phyloP scores from a whole-genome alignment of 1,140 invertebrate genomes.

The Calephelis virginiensis region DNA sequence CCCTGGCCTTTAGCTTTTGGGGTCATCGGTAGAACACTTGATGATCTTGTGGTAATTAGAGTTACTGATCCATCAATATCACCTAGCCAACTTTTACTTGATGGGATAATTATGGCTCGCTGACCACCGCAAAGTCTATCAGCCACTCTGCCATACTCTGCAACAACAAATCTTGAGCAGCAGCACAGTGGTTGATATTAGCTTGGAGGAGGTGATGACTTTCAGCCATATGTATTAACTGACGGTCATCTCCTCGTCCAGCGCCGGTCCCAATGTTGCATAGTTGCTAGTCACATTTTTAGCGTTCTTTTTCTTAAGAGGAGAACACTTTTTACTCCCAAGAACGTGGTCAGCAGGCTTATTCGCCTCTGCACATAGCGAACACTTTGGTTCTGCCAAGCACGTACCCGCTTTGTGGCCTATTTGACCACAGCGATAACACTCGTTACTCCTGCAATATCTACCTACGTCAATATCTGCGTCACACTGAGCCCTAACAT shows the following conservation, averaged over 20 bases:
- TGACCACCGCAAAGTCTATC: slow-evolving; percentile 71
- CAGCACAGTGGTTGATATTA: slow-evolving; percentile 24
- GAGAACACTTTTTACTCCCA: background rate
- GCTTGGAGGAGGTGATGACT: slow-evolving; percentile 9
- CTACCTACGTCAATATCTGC: background rate
- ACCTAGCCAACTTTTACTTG: background rate
- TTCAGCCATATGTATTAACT: background rate
- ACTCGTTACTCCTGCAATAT: background rate
- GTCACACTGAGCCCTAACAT: background rate
- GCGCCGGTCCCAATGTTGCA: background rate
- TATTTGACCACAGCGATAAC: slow-evolving; percentile 5
- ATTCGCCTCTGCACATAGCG: background rate
- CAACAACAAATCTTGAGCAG: slow-evolving; percentile 35
- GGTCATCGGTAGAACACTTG: background rate
- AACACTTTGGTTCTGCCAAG: background rate
- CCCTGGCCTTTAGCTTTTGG: background rate
- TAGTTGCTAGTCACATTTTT: background rate
- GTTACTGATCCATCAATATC: slow-evolving; percentile 16
- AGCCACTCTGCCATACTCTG: slow-evolving; percentile 80
- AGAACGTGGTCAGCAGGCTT: background rate
- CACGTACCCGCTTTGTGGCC: background rate
- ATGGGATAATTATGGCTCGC: background rate
- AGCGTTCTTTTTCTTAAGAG: background rate
- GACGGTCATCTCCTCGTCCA: background rate
- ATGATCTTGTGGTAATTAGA: background rate